Percentiles rank a stretch among this genome's conserved stretches.
These are phyloP conservation scores for Pocota personata DNA, from an alignment of 2,888 invertebrate species.

Conservation along the genomic window DNA sequence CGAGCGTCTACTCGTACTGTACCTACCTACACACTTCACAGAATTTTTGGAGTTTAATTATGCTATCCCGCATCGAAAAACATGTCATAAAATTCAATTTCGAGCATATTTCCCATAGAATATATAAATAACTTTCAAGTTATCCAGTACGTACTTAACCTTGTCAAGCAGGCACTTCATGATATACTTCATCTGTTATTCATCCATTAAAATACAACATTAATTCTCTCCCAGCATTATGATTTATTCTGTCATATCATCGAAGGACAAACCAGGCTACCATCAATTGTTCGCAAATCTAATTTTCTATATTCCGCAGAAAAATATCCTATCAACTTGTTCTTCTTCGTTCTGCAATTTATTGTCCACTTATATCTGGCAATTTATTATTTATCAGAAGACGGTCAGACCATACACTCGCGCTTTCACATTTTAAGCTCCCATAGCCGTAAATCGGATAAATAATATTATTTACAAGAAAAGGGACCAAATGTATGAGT, in stretches of 20 bases:
- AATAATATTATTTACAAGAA: conserved; percentile 14
- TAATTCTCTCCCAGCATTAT: not conserved
- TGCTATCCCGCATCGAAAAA: not conserved
- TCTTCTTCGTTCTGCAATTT: conserved; percentile 29
- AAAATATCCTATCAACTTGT: not conserved
- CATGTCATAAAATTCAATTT: not conserved
- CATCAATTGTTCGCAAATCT: conserved; percentile 46
- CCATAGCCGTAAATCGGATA: conserved; percentile 3
- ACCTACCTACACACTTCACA: not conserved
- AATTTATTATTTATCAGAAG: conserved; percentile 53
- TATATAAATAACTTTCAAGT: not conserved
- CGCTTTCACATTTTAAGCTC: not conserved
- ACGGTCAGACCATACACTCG: conserved; percentile 26
- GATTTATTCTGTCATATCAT: conserved; percentile 42
- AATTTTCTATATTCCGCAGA: conserved; percentile 22
- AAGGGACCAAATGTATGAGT: not conserved
- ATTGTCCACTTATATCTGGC: conserved; percentile 46
- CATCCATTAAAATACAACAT: conserved; percentile 8
- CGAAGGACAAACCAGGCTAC: not conserved
- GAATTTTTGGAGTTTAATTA: not conserved
- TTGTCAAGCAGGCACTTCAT: not conserved
- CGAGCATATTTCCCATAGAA: not conserved
- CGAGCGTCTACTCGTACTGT: too few relatives aligned
- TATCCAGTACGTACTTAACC: not conserved
- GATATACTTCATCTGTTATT: not conserved